Base-by-base conservation (phyloP, 2,888 invertebrate species). In the Limnephilus rhombicus region DNA sequence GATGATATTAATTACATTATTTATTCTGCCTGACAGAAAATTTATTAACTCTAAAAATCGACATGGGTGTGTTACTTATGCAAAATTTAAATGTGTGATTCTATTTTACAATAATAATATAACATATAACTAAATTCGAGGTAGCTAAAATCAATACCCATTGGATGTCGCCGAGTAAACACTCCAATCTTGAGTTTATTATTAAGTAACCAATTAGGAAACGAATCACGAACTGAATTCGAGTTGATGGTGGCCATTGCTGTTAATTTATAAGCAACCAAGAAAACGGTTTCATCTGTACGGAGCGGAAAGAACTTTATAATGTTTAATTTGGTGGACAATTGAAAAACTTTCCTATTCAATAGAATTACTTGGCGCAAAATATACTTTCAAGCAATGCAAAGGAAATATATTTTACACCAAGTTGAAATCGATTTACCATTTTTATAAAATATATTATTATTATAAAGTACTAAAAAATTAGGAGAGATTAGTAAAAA, bases 191-290 rank as follows among this genome's bases (percentile, higher is more conserved):
- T 31, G 82, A 82, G 82, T 82, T 82, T 82, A 31, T 31, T 82
- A 82, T 68, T 68, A 82, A 82, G 13, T 82, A 82, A 82, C 29
- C 31, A 82, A 82, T 82, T 82, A 82, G 82, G 82, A 82, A 82
- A 82, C 29, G 82, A 82, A 82, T 82, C 82, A 82, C 82, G 82
- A 82, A 82, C 82, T 29, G 82, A 82, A 82, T 82, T 82, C 29
- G 82, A 82, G 82, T 34, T 34, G 82, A 82, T 82, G 82, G 82
- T 82, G 82, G 82, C 82, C 29, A 82, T 82, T 82, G 82, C 82
- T 82, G 82, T 82, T 82, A 82, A 82, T 82, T 82, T 82, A 82
- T 82, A 82, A 82, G 82, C 31, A 82, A 82, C 82, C 82, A 24
- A 29, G 29, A 34, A 34, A 82, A 82, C 29, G 29, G 31, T 82